Evolutionary conservation across 2,888 invertebrate genomes (phyloP).

Genomic region (Priapulus caudatus): DNA sequence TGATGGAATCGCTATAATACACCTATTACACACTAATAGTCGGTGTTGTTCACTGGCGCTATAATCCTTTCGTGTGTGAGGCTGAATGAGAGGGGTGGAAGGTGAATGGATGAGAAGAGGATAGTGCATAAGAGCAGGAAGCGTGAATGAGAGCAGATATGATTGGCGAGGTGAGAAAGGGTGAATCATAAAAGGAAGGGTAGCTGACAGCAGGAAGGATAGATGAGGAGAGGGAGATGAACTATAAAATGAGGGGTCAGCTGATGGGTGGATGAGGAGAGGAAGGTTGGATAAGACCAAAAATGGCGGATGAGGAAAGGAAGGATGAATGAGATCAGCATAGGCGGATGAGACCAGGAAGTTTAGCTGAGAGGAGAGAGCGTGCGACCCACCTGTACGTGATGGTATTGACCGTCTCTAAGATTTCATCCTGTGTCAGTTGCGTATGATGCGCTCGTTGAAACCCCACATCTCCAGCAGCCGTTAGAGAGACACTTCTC

Average conservation of each 20-base stretch:
- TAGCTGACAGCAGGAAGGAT: not conserved
- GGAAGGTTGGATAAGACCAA: no score
- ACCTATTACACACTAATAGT: no score
- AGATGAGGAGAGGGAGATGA: constrained; percentile 7
- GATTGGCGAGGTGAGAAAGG: constrained; percentile 6
- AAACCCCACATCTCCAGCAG: constrained; percentile 29
- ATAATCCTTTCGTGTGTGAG: no score
- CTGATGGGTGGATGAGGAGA: not conserved
- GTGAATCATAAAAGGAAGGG: constrained; percentile 5
- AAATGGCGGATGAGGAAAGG: no score
- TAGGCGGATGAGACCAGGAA: no score
- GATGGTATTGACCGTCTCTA: constrained; percentile 22
- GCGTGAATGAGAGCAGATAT: constrained; percentile 6
- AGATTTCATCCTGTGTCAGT: constrained; percentile 22
- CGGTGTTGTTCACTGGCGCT: no score
- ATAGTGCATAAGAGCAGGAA: constrained; percentile 4
- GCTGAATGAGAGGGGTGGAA: constrained; percentile 7
- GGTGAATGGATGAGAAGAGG: constrained; percentile 2
- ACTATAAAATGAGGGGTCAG: not conserved
- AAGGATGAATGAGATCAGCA: no score
- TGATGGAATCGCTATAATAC: no score
- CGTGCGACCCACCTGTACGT: constrained; percentile 24
- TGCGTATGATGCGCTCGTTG: constrained; percentile 24
- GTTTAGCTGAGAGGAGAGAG: constrained; percentile 1
- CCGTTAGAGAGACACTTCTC: constrained; percentile 15